A percentile compares a stretch with the other conserved stretches of the same genome.
Evolutionary conservation across 2,797 vertebrate species (phyloP).

Genomic region (Aplochiton taeniatus): DNA sequence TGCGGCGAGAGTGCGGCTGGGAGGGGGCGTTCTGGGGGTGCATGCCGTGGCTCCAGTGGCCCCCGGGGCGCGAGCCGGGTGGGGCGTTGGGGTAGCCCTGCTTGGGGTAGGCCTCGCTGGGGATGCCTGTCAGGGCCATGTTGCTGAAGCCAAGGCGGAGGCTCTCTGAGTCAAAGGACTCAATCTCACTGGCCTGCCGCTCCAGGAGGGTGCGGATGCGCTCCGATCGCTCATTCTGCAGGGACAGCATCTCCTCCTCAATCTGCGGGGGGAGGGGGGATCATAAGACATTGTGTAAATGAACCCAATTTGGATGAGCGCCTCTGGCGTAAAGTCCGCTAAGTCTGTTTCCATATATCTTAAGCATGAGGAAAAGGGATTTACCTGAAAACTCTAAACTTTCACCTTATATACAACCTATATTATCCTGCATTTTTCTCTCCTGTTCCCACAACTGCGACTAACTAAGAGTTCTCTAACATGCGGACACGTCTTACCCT

Average conservation of each 20-base stretch:
- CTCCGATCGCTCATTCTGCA: slow-evolving; percentile 89
- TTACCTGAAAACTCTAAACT: too few species aligned
- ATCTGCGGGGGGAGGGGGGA: slow-evolving; percentile 66
- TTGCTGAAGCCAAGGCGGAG: slow-evolving; percentile 89
- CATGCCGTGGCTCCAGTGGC: slow-evolving; percentile 88
- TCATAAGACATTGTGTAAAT: too few species aligned
- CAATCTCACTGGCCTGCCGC: slow-evolving; percentile 89
- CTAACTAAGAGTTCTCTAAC: background rate
- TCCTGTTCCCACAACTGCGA: background rate
- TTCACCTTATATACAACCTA: background rate
- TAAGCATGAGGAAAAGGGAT: too few species aligned
- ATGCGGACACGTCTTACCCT: slow-evolving; percentile 70
- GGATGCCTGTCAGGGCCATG: slow-evolving; percentile 85
- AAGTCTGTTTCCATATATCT: too few species aligned
- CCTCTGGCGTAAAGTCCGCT: too few species aligned
- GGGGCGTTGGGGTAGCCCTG: slow-evolving; percentile 83
- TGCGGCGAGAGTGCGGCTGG: slow-evolving; percentile 80
- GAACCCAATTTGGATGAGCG: too few species aligned
- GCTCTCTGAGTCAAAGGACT: slow-evolving; percentile 89
- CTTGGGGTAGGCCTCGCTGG: slow-evolving; percentile 85
- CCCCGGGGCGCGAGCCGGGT: slow-evolving; percentile 77
- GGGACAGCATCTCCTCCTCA: slow-evolving; percentile 91
- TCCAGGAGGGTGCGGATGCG: slow-evolving; percentile 90
- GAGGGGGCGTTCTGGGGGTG: slow-evolving; percentile 71
- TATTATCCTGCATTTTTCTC: background rate